These are phyloP conservation scores for Hydrozoanthus gracilis DNA, from an alignment of 92 coral and sea anemone species.

Conservation along the genomic window DNA sequence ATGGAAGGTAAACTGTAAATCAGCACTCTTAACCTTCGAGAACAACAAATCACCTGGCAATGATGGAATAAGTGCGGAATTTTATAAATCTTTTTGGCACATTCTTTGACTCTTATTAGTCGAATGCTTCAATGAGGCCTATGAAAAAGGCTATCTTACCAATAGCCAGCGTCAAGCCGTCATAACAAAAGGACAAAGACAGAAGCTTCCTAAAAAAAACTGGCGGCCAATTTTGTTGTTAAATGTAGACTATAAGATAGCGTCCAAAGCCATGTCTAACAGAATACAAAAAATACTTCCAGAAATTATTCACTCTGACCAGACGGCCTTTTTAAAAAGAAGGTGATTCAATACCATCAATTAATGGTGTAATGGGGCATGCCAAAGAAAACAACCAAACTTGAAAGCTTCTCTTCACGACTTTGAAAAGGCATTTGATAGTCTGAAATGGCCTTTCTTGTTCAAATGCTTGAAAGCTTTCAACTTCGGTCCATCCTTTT, in stretches of 20 bases:
- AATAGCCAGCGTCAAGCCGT: constrained; percentile 42
- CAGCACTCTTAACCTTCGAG: neutral
- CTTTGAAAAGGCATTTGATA: constrained; percentile 41
- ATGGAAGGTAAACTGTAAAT: constrained; percentile 16
- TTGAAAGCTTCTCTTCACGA: neutral
- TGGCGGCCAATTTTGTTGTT: constrained; percentile 53
- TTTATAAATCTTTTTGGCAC: constrained; percentile 44
- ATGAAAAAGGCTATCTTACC: constrained; percentile 30
- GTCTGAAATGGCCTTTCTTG: constrained; percentile 32
- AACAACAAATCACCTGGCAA: constrained; percentile 47
- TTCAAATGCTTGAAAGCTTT: constrained; percentile 3
- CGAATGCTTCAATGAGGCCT: constrained; percentile 42
- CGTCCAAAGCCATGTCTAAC: constrained; percentile 35
- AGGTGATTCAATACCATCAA: constrained; percentile 28
- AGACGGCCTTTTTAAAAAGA: constrained; percentile 35
- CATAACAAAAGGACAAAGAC: constrained; percentile 46
- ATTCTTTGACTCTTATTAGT: constrained; percentile 22
- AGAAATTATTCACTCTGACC: constrained; percentile 42
- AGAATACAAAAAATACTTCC: constrained; percentile 36
- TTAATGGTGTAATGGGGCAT: constrained; percentile 37
- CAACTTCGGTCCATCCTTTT: constrained; percentile 37
- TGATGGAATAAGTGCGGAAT: constrained; percentile 34
- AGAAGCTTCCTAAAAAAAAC: neutral
- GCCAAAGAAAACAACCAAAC: constrained; percentile 22
- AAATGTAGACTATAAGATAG: constrained; percentile 43